Evolutionary conservation across 2,797 vertebrate genomes (phyloP).

Genomic region (Mormyrops boulengeri): DNA sequence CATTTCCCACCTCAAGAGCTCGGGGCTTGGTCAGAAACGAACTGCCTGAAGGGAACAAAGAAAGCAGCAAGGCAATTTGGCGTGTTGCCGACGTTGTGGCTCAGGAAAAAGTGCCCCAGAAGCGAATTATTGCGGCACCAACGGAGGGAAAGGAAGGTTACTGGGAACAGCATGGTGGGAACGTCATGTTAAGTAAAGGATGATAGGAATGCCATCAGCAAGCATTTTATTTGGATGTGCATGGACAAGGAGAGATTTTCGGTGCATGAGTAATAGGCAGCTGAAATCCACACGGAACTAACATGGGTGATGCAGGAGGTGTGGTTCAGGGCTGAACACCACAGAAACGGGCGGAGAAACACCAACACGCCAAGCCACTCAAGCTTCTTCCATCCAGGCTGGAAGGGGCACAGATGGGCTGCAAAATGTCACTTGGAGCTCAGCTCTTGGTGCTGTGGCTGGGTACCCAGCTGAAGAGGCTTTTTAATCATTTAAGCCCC

Average conservation of each 20-base stretch:
- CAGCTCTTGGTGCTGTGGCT: not conserved
- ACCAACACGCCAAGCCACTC: not conserved
- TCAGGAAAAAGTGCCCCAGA: not conserved
- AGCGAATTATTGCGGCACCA: not conserved
- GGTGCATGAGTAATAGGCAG: not conserved
- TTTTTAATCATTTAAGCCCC: not conserved
- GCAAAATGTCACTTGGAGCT: not conserved
- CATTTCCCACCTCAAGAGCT: not conserved
- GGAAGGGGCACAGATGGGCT: not conserved
- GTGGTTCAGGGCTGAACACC: not conserved
- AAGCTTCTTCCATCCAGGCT: not conserved
- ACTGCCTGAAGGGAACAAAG: not conserved
- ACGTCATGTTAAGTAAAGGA: not conserved
- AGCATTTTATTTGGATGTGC: not conserved
- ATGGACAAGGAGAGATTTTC: not conserved
- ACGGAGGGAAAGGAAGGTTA: not conserved
- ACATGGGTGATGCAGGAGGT: not conserved
- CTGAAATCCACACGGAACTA: not conserved
- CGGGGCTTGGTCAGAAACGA: not conserved
- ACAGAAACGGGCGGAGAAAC: not conserved
- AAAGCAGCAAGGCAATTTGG: not conserved
- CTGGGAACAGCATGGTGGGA: not conserved
- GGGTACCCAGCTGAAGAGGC: not conserved
- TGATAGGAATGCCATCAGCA: not conserved
- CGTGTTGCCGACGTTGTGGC: not conserved